Conservation (phyloP, 1,140 invertebrate genomes). For the Drosophila ogumai region DNA sequence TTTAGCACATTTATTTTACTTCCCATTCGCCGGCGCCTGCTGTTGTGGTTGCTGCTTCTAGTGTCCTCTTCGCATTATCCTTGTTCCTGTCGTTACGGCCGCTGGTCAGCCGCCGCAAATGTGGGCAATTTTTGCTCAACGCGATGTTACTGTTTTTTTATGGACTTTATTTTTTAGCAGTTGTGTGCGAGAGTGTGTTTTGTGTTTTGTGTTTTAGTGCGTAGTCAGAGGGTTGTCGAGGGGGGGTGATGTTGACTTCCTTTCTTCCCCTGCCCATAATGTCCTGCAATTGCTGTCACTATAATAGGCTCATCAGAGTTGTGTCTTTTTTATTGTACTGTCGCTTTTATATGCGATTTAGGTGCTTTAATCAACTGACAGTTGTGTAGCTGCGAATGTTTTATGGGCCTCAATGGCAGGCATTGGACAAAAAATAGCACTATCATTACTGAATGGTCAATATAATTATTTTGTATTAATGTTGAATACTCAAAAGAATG, state of each 20-base stretch:
- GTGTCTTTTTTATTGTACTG: slow-evolving; percentile 61
- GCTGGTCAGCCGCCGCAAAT: slow-evolving; percentile 65
- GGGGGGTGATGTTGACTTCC: slow-evolving; percentile 41
- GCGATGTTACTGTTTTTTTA: slow-evolving; percentile 55
- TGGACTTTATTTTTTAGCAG: slow-evolving; percentile 81
- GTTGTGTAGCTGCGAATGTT: slow-evolving; percentile 46
- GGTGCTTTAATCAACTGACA: slow-evolving; percentile 76
- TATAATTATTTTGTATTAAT: neutral
- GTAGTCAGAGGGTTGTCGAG: slow-evolving; percentile 21
- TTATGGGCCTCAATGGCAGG: slow-evolving; percentile 32
- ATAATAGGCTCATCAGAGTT: slow-evolving; percentile 76
- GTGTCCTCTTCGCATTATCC: slow-evolving; percentile 67
- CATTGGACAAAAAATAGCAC: neutral
- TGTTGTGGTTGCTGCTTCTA: slow-evolving; percentile 25
- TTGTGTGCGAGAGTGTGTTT: slow-evolving; percentile 47
- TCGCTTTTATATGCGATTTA: slow-evolving; percentile 53
- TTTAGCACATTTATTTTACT: slow-evolving; percentile 84
- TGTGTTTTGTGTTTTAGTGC: slow-evolving; percentile 65
- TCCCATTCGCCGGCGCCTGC: slow-evolving; percentile 44
- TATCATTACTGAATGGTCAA: neutral
- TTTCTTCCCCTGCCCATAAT: slow-evolving; percentile 11
- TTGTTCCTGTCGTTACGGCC: slow-evolving; percentile 48
- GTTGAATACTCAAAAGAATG: neutral
- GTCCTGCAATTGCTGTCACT: slow-evolving; percentile 57
- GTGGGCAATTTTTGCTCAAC: slow-evolving; percentile 62